Base-by-base conservation (phyloP, 2,797 vertebrate species). In the Octomys mimax region DNA sequence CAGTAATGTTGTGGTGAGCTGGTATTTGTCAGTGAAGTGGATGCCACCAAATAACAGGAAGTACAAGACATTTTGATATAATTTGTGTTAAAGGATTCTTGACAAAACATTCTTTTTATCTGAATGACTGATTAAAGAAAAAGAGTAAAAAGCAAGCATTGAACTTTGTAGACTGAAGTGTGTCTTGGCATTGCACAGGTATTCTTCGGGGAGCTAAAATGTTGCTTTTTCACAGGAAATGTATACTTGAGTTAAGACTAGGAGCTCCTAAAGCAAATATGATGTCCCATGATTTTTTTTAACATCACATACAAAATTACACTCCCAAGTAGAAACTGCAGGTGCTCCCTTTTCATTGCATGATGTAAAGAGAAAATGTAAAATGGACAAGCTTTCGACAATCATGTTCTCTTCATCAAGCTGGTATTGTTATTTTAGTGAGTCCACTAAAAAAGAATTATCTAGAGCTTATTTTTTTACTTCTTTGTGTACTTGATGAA, bases 401-500 rank as follows among this genome's bases (percentile, higher is more conserved):
- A 97, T 97, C 97, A 97, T 89, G 96, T 97, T 97, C 97, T 96
- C 97, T 98, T 98, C 97, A 98, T 98, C 97, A 98, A 97, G 97
- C 97, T 96, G 96, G 97, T 97, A 98, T 97, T 98, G 97, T 98
- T 98, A 97, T 97, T 97, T 98, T 96, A 98, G 97, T 97, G 96
- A 97, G 97, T 97, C 97, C 97, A 98, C 96, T 97, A 97, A 97
- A 98, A 96, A 96, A 91, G 97, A 97, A 97, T 97, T 97, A 97
- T 97, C 97, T 97, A 87, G 93, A 97, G 97, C 97, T 96, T 95
- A 97, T 97, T 97, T 98, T 97, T 97, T 97, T 97, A 97, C 97
- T 97, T 97, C 97, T 98, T 98, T 98, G 97, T 98, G 92, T 97
- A 97, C 94, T 97, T 98, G 97, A 98, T 98, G 97, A 98, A 96